These are phyloP conservation scores for Mesocricetus auratus DNA, from an alignment of 2,113 vertebrate species.

Conservation along the genomic window DNA sequence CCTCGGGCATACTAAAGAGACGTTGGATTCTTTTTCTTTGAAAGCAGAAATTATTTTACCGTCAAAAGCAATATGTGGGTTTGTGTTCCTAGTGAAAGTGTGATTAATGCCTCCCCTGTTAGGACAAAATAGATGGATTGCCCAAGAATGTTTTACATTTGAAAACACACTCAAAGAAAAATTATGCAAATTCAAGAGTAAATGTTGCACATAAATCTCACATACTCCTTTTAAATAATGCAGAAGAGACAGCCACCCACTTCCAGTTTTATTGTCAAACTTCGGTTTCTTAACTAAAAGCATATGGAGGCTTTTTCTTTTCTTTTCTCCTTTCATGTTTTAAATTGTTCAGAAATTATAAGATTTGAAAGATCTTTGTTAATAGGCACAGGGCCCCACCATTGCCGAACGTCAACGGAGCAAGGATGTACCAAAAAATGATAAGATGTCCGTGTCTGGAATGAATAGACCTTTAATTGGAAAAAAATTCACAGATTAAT, in stretches of 20 bases:
- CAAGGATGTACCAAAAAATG: slow-evolving; percentile 47
- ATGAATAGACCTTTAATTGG: slow-evolving; percentile 63
- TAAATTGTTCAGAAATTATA: slow-evolving; percentile 54
- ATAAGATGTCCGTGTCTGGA: slow-evolving; percentile 31
- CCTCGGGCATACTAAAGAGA: slow-evolving; percentile 15
- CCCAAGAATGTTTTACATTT: slow-evolving; percentile 12
- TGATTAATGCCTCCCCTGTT: background rate
- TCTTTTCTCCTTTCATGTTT: background rate
- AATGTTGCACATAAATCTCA: background rate
- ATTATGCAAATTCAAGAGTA: slow-evolving; percentile 30
- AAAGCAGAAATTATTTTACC: slow-evolving; percentile 6
- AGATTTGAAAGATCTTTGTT: slow-evolving; percentile 48
- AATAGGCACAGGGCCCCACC: background rate
- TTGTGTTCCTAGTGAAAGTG: slow-evolving; percentile 8
- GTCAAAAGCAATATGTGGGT: background rate
- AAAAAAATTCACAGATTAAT: slow-evolving; percentile 59
- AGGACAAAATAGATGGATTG: slow-evolving; percentile 30
- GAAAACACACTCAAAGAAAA: slow-evolving; percentile 32
- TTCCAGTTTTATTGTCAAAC: slow-evolving; percentile 4
- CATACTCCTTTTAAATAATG: background rate
- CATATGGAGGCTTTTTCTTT: background rate
- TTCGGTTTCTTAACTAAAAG: slow-evolving; percentile 57
- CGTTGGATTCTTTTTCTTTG: background rate
- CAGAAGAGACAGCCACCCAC: background rate
- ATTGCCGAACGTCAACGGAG: slow-evolving; percentile 47